Conservation (phyloP, 1,140 invertebrate species). For the Drosophila tristis region DNA sequence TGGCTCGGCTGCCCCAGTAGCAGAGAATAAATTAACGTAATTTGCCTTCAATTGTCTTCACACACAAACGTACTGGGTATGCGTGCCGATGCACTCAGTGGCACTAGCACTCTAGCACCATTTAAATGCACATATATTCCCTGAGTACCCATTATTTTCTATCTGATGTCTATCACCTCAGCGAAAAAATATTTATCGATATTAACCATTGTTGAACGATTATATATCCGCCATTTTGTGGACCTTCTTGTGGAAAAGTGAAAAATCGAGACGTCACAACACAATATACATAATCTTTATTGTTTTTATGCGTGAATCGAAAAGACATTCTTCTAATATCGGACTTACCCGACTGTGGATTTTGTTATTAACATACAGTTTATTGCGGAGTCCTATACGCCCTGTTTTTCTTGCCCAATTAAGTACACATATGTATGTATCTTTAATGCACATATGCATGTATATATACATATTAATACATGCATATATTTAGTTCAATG, state of each 20-base stretch:
- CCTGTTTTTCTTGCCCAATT: not conserved
- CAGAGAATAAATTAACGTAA: too few relatives aligned
- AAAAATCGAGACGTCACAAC: conserved; percentile 36
- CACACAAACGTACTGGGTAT: too few relatives aligned
- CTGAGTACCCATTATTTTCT: too few relatives aligned
- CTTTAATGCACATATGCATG: conserved; percentile 25
- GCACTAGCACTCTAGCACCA: too few relatives aligned
- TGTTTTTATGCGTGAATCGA: conserved; percentile 1
- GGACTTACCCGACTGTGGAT: not conserved
- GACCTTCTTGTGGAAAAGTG: conserved; percentile 30
- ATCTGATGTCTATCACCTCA: not conserved
- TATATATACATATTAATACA: conserved; percentile 10
- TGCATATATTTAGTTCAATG: conserved; percentile 3
- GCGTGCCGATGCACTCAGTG: too few relatives aligned
- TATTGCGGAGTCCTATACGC: not conserved
- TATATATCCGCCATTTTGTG: conserved; percentile 34
- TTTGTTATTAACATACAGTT: too few relatives aligned
- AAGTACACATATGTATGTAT: conserved; percentile 1
- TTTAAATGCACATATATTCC: too few relatives aligned
- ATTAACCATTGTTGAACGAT: conserved; percentile 25
- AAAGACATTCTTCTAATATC: not conserved
- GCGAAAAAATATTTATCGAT: not conserved
- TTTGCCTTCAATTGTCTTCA: too few relatives aligned
- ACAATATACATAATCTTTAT: conserved; percentile 8
- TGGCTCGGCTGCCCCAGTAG: too few relatives aligned